Percentiles rank a stretch among this genome's conserved stretches.
phyloP scores from a whole-genome alignment of 2,797 vertebrate genomes.

The Okamejei kenojei region DNA sequence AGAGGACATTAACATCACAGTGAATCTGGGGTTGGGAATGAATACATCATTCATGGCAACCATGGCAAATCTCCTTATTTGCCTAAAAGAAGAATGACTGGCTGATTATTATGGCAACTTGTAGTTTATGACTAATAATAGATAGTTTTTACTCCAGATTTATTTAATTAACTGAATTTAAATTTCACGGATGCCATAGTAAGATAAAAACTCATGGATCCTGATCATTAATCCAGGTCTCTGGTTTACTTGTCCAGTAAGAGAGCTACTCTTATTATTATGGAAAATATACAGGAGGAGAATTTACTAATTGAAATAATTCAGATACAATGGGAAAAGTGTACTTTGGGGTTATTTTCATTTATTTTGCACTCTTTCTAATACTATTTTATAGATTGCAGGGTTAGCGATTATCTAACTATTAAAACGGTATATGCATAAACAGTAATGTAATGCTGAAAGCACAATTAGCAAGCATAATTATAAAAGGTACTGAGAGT shows the following conservation, averaged over 20 bases:
- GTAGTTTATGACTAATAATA: too few species aligned
- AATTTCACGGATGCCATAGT: too few species aligned
- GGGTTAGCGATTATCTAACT: background rate
- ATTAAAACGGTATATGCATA: background rate
- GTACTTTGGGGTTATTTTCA: background rate
- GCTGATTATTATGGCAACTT: too few species aligned
- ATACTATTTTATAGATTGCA: background rate
- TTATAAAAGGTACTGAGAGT: background rate
- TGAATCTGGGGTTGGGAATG: too few species aligned
- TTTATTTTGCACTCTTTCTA: background rate
- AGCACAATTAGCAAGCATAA: constrained; percentile 4
- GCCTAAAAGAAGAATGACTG: too few species aligned
- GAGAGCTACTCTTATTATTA: background rate
- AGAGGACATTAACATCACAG: too few species aligned
- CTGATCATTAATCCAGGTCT: too few species aligned
- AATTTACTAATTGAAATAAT: background rate
- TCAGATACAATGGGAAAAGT: background rate
- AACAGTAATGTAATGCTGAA: background rate
- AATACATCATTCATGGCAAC: background rate
- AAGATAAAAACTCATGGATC: too few species aligned
- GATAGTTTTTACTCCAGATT: too few species aligned
- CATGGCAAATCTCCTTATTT: too few species aligned
- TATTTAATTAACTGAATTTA: too few species aligned
- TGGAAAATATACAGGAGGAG: background rate
- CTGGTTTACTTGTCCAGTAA: too few species aligned